phyloP scores from a whole-genome alignment of 2,113 vertebrate genomes.

The Gobiocypris rarus region DNA sequence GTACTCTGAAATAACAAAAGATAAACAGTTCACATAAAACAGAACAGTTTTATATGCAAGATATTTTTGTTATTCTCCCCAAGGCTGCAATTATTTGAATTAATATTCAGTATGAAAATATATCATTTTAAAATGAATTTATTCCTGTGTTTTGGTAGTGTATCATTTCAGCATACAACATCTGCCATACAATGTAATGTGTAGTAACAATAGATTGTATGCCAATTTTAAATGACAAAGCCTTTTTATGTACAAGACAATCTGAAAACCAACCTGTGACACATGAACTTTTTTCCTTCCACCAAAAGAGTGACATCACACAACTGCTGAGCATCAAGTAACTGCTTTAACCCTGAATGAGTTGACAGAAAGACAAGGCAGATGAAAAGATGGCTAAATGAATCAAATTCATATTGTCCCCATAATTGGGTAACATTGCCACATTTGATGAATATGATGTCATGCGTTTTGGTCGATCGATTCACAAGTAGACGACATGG shows the following conservation, averaged over 20 bases:
- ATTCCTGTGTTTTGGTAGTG: background rate
- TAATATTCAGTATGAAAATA: too few species aligned
- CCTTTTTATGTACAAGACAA: background rate
- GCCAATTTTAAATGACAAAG: background rate
- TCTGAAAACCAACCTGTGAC: slow-evolving; percentile 73
- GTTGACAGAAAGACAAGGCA: background rate
- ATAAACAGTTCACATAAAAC: background rate
- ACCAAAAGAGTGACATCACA: slow-evolving; percentile 82
- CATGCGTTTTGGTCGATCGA: too few species aligned
- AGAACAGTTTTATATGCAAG: background rate
- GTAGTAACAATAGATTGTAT: background rate
- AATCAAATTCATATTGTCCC: background rate
- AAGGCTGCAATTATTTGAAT: too few species aligned
- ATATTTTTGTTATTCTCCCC: background rate
- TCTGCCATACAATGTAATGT: background rate
- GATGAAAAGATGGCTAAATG: background rate
- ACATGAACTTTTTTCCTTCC: slow-evolving; percentile 81
- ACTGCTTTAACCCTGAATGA: slow-evolving; percentile 76
- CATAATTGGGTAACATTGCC: background rate
- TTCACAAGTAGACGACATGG: too few species aligned
- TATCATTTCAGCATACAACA: background rate
- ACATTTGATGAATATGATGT: background rate
- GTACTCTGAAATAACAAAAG: slow-evolving; percentile 67
- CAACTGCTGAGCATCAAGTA: slow-evolving; percentile 81
- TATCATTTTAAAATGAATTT: too few species aligned